Conservation (phyloP, 2,888 invertebrate genomes). For the Timema podura region DNA sequence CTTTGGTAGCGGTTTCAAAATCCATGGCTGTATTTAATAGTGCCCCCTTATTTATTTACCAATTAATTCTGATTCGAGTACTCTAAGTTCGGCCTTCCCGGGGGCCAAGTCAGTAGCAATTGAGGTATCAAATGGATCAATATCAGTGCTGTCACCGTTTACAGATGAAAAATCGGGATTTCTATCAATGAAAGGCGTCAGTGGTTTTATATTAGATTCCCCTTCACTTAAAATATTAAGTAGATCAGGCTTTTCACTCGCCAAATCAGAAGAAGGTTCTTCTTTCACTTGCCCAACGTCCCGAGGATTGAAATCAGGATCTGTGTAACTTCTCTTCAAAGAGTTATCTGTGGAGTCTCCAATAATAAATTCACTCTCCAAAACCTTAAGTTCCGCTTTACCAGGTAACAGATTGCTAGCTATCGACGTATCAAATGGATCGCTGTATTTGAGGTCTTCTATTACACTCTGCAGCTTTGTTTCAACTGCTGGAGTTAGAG, state of each 20-base stretch:
- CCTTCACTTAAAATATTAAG: constrained; percentile 37
- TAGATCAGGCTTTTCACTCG: constrained; percentile 35
- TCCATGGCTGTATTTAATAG: constrained; percentile 46
- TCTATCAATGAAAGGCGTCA: constrained; percentile 41
- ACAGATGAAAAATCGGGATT: constrained; percentile 43
- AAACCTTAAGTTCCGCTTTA: constrained; percentile 69
- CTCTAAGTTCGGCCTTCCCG: constrained; percentile 70
- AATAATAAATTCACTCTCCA: constrained; percentile 72
- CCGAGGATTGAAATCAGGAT: constrained; percentile 36
- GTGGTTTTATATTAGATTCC: constrained; percentile 42
- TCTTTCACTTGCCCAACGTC: constrained; percentile 16
- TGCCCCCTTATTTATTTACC: constrained; percentile 35
- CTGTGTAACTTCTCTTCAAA: constrained; percentile 38
- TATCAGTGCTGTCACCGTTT: constrained; percentile 42
- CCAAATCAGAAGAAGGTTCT: not conserved
- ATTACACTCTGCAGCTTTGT: constrained; percentile 26
- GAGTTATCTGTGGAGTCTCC: constrained; percentile 47
- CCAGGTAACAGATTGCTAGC: constrained; percentile 70
- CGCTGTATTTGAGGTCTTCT: constrained; percentile 46
- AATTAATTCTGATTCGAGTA: constrained; percentile 71
- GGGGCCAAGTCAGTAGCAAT: constrained; percentile 70
- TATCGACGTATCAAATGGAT: constrained; percentile 87
- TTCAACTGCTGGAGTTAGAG: constrained; percentile 43
- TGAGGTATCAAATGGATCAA: constrained; percentile 82
- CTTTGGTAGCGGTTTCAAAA: constrained; percentile 41